Conservation (phyloP, 2,888 invertebrate species). For the Calephelis perditalis region DNA sequence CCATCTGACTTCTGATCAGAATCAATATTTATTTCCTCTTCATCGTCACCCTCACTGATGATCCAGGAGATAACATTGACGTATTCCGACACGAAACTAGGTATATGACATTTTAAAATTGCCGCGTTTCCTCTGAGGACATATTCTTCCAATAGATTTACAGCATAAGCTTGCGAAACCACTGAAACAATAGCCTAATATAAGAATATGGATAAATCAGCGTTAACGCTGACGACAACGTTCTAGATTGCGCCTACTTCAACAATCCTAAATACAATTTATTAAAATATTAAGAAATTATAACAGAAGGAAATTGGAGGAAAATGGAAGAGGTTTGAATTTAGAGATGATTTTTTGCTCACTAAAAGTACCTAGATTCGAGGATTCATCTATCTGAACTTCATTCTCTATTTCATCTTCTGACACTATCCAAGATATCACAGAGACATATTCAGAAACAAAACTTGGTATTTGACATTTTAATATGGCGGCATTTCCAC, state of each 20-base stretch:
- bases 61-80: slow-evolving; percentile 92
- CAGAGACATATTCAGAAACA: slow-evolving; percentile 93
- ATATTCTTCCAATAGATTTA: slow-evolving; percentile 95
- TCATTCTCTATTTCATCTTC: slow-evolving; percentile 77
- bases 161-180: slow-evolving; percentile 92
- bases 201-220: slow-evolving; percentile 28
- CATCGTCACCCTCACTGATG: slow-evolving; percentile 82
- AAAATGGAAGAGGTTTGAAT: slow-evolving; percentile 4
- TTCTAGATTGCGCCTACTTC: background rate
- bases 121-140: slow-evolving; percentile 94
- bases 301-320: slow-evolving; percentile 1
- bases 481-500: slow-evolving; percentile 92
- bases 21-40: slow-evolving; percentile 68
- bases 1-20: slow-evolving; percentile 55
- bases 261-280: background rate
- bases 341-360: slow-evolving; percentile 1
- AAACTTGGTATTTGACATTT: slow-evolving; percentile 96
- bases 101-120: slow-evolving; percentile 95
- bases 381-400: slow-evolving; percentile 52
- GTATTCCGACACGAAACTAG: slow-evolving; percentile 95
- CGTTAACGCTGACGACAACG: slow-evolving; percentile 22
- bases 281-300: slow-evolving; percentile 16
- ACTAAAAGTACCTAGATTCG: slow-evolving; percentile 49
- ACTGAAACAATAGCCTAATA: slow-evolving; percentile 81
- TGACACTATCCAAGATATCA: slow-evolving; percentile 91